Base-by-base conservation (phyloP, 2,888 invertebrate genomes). In the Campoletis raptor region DNA sequence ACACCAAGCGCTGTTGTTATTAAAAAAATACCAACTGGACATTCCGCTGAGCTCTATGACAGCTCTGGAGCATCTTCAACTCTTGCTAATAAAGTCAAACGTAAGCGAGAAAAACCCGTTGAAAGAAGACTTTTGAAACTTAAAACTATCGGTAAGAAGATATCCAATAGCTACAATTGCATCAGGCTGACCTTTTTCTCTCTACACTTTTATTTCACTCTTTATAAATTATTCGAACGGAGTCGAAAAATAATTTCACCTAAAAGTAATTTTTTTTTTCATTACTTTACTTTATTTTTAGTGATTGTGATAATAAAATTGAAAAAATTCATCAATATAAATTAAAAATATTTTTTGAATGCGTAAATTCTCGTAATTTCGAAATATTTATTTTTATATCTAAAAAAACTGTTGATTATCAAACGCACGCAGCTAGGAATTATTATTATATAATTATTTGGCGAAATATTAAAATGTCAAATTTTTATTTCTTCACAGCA, bases 141-240 rank as follows among this genome's bases (percentile, higher is more conserved):
- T 7, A 92, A 92, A 89, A 91, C 91, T 30, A 92, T 92, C 45
- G 90, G 93, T 92, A 88, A 89, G 88, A 24, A 52, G 8, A 69
- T 72, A 61, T 57, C 12, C 12, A 37, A 10, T 24, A 54, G 36
- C 12, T 30, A 54, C 30, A 48, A 48, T 18, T 48, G 6, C 45
- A 54, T 54, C 1, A n/a, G 21, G 0, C 6, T 61, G 30, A 15
- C 7, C 15, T 61, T 61, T 15, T 6, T 61, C 6, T 61, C 2
- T 24, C 12, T 30, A 5, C 30, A 1, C 61, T 61, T 30, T 15
- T 7, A 1, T 30, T 30, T 30, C 1, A 30, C 6, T 30, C 30
- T 9, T 15, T 5, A 18, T 5, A n/a, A n/a, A 18, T 61, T 7
- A 61, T 61, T 61, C 30, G 48, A 48, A 6, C 6, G 7, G 48